These are phyloP conservation scores for Anneissia japonica DNA, from an alignment of 35 echinoderm and acorn worm species.

Conservation along the genomic window DNA sequence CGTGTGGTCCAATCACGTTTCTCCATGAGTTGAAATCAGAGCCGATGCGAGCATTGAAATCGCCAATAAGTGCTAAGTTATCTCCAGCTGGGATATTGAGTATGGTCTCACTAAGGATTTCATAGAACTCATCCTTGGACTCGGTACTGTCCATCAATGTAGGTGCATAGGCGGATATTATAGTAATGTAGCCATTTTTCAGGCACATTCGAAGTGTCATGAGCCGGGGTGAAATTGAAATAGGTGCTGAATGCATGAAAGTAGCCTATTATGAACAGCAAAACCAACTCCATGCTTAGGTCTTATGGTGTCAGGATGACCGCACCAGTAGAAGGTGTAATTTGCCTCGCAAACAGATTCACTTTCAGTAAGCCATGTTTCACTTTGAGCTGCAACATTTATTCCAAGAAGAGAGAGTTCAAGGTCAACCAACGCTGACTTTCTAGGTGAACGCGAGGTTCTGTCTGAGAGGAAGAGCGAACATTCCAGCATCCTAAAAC, in stretches of 20 bases:
- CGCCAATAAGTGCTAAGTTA: background rate
- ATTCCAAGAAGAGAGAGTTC: conserved; percentile 13
- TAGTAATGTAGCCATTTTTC: too few relatives aligned
- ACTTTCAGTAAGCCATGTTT: conserved; percentile 12
- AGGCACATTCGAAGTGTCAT: background rate
- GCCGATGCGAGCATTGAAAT: conserved; percentile 7
- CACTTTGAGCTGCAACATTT: conserved; percentile 4
- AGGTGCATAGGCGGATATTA: background rate
- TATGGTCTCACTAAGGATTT: background rate
- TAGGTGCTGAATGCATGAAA: conserved; percentile 3
- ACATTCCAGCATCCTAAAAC: conserved; percentile 12
- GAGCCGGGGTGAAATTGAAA: conserved; percentile 3
- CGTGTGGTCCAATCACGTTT: conserved; percentile 9
- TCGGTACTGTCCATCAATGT: background rate
- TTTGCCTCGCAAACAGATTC: background rate
- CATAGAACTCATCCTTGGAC: background rate
- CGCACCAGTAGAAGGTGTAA: background rate
- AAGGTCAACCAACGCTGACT: conserved; percentile 4
- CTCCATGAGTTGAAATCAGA: conserved; percentile 7
- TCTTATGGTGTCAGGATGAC: background rate
- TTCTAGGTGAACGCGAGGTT: background rate
- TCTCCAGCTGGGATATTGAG: background rate
- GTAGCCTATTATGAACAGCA: background rate
- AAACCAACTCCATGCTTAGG: conserved; percentile 14
- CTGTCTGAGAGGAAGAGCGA: background rate